Evolutionary conservation across 1,140 invertebrate genomes (phyloP).

Genomic region (Drosophila melanogaster): DNA sequence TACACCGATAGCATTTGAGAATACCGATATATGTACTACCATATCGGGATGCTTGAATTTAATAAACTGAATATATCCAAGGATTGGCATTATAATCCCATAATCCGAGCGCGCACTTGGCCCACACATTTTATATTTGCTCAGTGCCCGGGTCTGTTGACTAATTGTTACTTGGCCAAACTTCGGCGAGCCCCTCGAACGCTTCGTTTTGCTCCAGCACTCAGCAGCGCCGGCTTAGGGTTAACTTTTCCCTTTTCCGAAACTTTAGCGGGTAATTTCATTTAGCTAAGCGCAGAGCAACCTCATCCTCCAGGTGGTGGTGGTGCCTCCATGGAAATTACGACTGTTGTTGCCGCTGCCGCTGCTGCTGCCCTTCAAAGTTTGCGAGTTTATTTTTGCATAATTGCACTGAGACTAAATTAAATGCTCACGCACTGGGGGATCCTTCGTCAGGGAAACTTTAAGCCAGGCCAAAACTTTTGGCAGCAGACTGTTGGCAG

Average conservation of each 20-base stretch:
- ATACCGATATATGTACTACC: too few relatives aligned
- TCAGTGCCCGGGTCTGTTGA: slow-evolving; percentile 27
- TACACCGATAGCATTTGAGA: neutral
- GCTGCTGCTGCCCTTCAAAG: slow-evolving; percentile 38
- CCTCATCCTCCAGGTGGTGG: slow-evolving; percentile 31
- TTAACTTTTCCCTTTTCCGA: slow-evolving; percentile 44
- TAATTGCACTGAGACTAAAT: slow-evolving; percentile 75
- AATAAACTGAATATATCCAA: slow-evolving; percentile 29
- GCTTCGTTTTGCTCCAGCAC: neutral
- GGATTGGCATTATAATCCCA: slow-evolving; percentile 13
- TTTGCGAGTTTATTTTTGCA: slow-evolving; percentile 73
- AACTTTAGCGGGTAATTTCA: slow-evolving; percentile 65
- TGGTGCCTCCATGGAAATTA: slow-evolving; percentile 17
- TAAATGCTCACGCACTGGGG: slow-evolving; percentile 62
- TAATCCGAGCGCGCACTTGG: slow-evolving; percentile 3
- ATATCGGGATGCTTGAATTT: slow-evolving; percentile 1
- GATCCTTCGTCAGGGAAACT: slow-evolving; percentile 35
- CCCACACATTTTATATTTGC: slow-evolving; percentile 41
- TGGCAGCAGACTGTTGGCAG: slow-evolving; percentile 46
- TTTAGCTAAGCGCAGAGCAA: slow-evolving; percentile 61
- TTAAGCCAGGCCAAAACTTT: slow-evolving; percentile 62
- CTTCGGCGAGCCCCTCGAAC: slow-evolving; percentile 30
- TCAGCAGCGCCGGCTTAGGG: slow-evolving; percentile 2
- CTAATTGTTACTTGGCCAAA: slow-evolving; percentile 74
- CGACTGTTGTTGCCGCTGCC: slow-evolving; percentile 23